Conservation (phyloP, 2,888 invertebrate genomes). For the Bellardia pandia region DNA sequence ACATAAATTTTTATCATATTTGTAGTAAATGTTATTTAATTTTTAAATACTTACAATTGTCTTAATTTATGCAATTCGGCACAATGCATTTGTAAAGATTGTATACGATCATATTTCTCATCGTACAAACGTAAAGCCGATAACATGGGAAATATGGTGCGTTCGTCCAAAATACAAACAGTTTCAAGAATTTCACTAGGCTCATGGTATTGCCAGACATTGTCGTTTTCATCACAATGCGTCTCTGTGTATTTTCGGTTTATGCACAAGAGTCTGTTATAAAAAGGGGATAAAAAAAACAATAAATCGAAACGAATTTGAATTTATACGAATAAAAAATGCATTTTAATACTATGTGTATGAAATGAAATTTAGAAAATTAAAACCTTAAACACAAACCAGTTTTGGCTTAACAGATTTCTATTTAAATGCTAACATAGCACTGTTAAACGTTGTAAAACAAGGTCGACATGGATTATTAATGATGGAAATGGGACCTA, state of each 20-base stretch:
- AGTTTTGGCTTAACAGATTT: too few relatives aligned
- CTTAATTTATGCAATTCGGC: slow-evolving; percentile 84
- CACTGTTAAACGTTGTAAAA: too few relatives aligned
- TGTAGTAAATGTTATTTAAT: neutral
- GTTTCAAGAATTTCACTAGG: slow-evolving; percentile 81
- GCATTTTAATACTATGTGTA: too few relatives aligned
- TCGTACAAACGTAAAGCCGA: slow-evolving; percentile 84
- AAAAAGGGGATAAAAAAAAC: neutral
- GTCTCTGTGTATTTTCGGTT: slow-evolving; percentile 83
- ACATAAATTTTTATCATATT: too few relatives aligned
- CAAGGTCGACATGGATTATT: too few relatives aligned
- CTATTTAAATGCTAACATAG: too few relatives aligned
- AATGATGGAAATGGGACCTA: too few relatives aligned
- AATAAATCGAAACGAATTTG: too few relatives aligned
- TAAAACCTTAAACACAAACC: neutral
- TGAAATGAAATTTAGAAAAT: neutral
- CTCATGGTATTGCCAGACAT: slow-evolving; percentile 81
- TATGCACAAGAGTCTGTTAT: slow-evolving; percentile 83
- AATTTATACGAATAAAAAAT: too few relatives aligned
- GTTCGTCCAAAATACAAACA: slow-evolving; percentile 81
- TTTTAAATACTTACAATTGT: slow-evolving; percentile 83
- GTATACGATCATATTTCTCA: slow-evolving; percentile 79
- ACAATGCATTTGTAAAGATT: slow-evolving; percentile 83
- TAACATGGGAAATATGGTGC: slow-evolving; percentile 85
- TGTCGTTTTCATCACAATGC: slow-evolving; percentile 79